Base-by-base conservation (phyloP, 2,888 invertebrate genomes). In the Marasmarcha lunaedactyla region DNA sequence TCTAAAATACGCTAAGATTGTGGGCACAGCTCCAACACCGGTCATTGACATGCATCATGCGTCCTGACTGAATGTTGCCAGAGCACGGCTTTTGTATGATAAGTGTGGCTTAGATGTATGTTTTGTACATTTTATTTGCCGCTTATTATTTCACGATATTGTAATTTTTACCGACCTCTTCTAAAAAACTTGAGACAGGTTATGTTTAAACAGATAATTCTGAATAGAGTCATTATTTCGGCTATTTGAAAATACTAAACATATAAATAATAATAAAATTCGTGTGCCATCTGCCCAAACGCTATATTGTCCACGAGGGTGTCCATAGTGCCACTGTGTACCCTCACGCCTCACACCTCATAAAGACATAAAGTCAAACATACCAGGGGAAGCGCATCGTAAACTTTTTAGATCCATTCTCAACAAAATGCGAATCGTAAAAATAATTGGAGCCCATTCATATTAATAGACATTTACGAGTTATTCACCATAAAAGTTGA, bases 381-480 rank as follows among this genome's bases (percentile, higher is more conserved):
- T 11, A 62, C 64, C 64, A 67, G 68, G 71, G 76, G 73, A n/a
- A 54, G 51, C 60, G 54, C 63, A 63, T 81, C 83, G 73, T 84
- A 83, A 84, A 84, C 51, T 74, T 83, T 79, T 68, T 81, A 78
- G 67, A 73, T 71, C 68, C 58, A 63, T 72, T 73, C 69, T 64
- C 64, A 58, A 79, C 79, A 81, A 81, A 83, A 83, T 68, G 78
- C 77, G 67, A 72, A 74, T 74, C 78, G 68, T 84, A 84, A 84
- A 84, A 74, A 71, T 84, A 84, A 84, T 84, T 84, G 83, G 73
- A 69, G 67, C 69, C 79, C 74, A 84, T 84, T 84, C 83, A 81
- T 83, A 84, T 84, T 83, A 84, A 83, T 81, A 81, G 84, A 83
- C 83, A 65, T 83, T 84, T 84, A 84, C 76, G 79, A 81, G 63